Conservation (phyloP, 2,797 vertebrate species). For the Chrysocyon brachyurus region DNA sequence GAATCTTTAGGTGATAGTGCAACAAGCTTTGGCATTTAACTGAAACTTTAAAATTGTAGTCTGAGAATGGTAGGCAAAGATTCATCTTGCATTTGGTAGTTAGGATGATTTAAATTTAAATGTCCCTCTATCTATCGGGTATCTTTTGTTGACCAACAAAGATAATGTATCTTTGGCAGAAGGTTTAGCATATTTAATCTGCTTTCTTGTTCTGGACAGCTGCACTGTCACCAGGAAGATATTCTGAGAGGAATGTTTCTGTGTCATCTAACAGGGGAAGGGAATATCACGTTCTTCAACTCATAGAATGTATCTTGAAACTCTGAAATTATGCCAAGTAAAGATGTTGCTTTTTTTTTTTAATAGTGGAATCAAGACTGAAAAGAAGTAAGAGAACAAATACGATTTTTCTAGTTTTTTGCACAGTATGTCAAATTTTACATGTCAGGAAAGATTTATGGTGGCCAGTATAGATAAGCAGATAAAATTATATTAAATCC, state of each 20-base stretch:
- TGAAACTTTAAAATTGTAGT: not conserved
- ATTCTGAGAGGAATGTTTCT: not conserved
- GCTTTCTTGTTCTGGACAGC: not conserved
- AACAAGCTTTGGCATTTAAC: not conserved
- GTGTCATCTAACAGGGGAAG: not conserved
- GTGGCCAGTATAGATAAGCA: not conserved
- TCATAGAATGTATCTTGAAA: not conserved
- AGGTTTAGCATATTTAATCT: not conserved
- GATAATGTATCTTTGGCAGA: not conserved
- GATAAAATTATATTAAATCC: not conserved
- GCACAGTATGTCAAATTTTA: not conserved
- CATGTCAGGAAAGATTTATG: not conserved
- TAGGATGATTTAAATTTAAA: not conserved
- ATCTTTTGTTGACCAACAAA: not conserved
- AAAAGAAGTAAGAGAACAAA: not conserved
- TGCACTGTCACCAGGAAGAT: not conserved
- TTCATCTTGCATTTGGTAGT: conserved; percentile 4
- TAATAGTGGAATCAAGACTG: not conserved
- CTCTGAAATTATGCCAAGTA: not conserved
- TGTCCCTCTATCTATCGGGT: not conserved
- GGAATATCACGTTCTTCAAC: not conserved
- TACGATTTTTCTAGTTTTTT: not conserved
- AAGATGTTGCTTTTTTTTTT: not conserved
- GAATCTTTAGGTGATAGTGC: not conserved
- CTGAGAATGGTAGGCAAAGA: not conserved